Evolutionary conservation across 2,113 vertebrate species (phyloP).

Genomic region (Alligator mississippiensis): DNA sequence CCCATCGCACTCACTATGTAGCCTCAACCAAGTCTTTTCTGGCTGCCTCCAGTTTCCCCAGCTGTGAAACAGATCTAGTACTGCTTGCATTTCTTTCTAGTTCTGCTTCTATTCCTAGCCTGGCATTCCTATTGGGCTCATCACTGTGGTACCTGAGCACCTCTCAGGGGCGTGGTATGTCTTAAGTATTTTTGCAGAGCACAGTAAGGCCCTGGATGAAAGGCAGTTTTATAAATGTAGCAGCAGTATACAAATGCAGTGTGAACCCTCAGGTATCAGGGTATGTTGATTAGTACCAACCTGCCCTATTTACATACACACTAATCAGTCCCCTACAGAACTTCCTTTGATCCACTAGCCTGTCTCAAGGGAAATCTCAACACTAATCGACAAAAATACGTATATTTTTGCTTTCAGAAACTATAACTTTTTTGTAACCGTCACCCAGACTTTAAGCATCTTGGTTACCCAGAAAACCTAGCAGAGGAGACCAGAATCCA

Average conservation of each 20-base stretch:
- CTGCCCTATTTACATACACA: conserved; percentile 28
- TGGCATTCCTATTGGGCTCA: not conserved
- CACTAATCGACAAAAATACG: conserved; percentile 57
- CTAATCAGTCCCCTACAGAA: conserved; percentile 53
- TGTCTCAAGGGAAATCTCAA: conserved; percentile 54
- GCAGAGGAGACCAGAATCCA: conserved; percentile 40
- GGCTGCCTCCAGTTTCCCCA: not conserved
- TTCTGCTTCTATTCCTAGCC: not conserved
- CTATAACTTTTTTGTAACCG: conserved; percentile 59
- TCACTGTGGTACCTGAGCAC: not conserved
- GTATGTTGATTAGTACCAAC: not conserved
- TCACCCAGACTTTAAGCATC: conserved; percentile 62
- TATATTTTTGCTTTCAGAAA: conserved; percentile 66
- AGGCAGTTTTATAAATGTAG: not conserved
- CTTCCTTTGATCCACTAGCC: conserved; percentile 56
- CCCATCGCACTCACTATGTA: rapidly evolving
- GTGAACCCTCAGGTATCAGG: not conserved
- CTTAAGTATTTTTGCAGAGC: not conserved
- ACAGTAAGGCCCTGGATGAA: not conserved
- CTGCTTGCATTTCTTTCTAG: not conserved
- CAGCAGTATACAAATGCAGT: not conserved
- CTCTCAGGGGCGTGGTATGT: not conserved
- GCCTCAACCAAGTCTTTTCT: not conserved
- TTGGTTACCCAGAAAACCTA: conserved; percentile 62
- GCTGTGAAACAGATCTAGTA: not conserved